phyloP scores from a whole-genome alignment of 2,113 vertebrate species.

The Irena cyanogastra region DNA sequence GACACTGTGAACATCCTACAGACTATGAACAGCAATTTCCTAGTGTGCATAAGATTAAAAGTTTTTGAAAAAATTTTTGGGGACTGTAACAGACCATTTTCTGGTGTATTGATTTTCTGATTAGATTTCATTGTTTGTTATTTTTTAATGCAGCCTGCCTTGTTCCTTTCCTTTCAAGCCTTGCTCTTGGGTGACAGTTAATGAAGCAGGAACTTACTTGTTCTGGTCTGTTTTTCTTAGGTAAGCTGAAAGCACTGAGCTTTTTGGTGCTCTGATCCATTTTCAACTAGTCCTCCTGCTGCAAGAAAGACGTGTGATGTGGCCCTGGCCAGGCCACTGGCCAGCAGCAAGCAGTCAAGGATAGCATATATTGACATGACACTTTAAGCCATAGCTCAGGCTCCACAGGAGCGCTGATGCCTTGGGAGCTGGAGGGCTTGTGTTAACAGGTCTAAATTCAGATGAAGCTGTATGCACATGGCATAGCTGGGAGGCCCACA shows the following conservation, averaged over 20 bases:
- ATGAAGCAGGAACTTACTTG: neutral
- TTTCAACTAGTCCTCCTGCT: neutral
- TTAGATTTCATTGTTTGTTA: neutral
- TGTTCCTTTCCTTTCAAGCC: neutral
- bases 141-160: neutral
- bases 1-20: neutral
- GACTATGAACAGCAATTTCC: neutral
- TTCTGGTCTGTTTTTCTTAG: neutral
- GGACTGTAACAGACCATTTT: neutral
- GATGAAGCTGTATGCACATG: neutral
- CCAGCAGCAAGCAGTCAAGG: neutral
- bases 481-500: neutral
- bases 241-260: neutral
- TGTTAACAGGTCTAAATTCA: neutral
- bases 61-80: neutral
- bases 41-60: neutral
- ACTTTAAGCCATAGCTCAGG: neutral
- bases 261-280: neutral
- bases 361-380: neutral
- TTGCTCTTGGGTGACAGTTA: neutral
- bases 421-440: neutral
- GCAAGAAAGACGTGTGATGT: neutral
- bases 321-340: neutral
- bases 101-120: neutral
- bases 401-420: fast-evolving